A percentile compares a stretch with the other conserved stretches of the same genome.
Conservation (phyloP, 2,888 invertebrate species). For the Hirtodrosophila trivittata region DNA sequence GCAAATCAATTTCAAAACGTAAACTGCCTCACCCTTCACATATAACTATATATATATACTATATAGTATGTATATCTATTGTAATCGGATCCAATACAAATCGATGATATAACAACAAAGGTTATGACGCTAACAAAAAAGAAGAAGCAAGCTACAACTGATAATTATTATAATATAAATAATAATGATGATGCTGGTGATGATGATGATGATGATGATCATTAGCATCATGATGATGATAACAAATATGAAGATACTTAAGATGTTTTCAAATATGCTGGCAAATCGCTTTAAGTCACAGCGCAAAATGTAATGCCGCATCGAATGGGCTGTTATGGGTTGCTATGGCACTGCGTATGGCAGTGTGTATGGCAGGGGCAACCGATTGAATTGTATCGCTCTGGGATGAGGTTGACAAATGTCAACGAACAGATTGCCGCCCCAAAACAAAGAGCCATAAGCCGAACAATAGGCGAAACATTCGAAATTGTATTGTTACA, state of each 20-base stretch:
- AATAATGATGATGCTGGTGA: conserved; percentile 1
- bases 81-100: no score
- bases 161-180: conserved; percentile 1
- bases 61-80: no score
- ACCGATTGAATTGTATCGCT: conserved; percentile 24
- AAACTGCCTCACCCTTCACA: no score
- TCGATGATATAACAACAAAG: conserved; percentile 55
- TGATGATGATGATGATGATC: conserved; percentile 4
- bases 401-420: conserved; percentile 54
- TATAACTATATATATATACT: no score
- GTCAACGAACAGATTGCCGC: conserved; percentile 72
- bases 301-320: conserved; percentile 49
- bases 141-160: conserved; percentile 2
- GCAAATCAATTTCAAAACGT: no score
- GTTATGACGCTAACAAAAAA: conserved; percentile 16
- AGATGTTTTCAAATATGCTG: conserved; percentile 58
- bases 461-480: conserved; percentile 61
- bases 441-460: conserved; percentile 39
- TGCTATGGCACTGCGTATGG: neutral
- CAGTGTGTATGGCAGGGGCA: neutral
- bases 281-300: conserved; percentile 34
- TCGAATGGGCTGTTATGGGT: no score
- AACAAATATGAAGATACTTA: conserved; percentile 21
- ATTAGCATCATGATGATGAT: conserved; percentile 9
- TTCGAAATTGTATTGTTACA: conserved; percentile 67